Percentiles rank a stretch among this genome's conserved stretches.
Conservation (phyloP, 2,113 vertebrate species). For the Galeopterus variegatus region DNA sequence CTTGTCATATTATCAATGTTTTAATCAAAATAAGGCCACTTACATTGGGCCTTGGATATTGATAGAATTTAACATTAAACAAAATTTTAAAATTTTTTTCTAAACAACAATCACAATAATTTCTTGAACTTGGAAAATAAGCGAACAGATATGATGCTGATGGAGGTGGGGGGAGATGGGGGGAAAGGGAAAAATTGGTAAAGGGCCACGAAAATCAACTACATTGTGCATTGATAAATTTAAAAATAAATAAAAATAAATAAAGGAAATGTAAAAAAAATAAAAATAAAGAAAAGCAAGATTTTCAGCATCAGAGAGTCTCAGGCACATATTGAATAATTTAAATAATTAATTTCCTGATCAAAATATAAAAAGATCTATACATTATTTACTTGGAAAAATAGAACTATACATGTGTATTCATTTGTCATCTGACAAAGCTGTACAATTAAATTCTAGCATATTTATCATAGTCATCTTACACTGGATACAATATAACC, state of each 20-base stretch:
- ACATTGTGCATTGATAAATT: no score
- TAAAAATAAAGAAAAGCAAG: not conserved
- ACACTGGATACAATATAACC: not conserved
- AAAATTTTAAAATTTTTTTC: no score
- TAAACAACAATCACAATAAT: no score
- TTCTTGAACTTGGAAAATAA: no score
- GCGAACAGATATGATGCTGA: no score
- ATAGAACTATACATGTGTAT: not conserved
- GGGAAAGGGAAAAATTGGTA: no score
- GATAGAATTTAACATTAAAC: not conserved
- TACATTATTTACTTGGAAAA: not conserved
- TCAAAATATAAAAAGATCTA: not conserved
- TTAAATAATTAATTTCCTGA: not conserved
- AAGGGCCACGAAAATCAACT: no score
- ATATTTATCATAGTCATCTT: not conserved
- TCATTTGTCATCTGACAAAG: not conserved
- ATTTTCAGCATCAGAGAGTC: not conserved
- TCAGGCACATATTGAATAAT: not conserved
- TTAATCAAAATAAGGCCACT: not conserved
- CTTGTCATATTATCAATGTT: not conserved
- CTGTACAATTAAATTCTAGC: not conserved
- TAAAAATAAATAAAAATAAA: no score
- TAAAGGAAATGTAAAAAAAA: no score
- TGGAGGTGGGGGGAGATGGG: no score
- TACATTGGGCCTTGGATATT: not conserved